These are phyloP conservation scores for Myiagra hebetior DNA, from an alignment of 2,113 vertebrate species.

Conservation along the genomic window DNA sequence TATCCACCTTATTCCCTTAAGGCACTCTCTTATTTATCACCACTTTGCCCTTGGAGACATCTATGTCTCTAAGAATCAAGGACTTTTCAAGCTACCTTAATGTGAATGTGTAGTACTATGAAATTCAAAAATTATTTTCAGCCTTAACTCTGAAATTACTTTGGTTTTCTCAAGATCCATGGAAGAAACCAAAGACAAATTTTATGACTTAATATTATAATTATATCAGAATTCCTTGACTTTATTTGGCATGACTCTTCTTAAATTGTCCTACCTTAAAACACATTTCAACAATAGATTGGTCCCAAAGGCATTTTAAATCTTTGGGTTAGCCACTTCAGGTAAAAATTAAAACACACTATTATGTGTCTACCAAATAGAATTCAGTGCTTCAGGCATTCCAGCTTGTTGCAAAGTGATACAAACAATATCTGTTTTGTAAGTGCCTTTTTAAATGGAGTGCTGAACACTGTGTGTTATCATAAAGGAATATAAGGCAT, in stretches of 20 bases:
- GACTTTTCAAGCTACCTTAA: neutral
- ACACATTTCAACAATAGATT: slow-evolving; percentile 49
- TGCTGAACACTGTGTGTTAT: neutral
- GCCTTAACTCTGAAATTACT: neutral
- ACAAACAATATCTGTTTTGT: slow-evolving; percentile 54
- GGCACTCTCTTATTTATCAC: neutral
- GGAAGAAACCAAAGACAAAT: neutral
- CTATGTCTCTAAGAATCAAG: neutral
- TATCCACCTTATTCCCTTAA: neutral
- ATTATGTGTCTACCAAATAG: slow-evolving; percentile 57
- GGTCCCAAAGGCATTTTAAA: slow-evolving; percentile 52
- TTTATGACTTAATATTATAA: slow-evolving; percentile 12
- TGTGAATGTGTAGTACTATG: neutral
- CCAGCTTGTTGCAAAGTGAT: slow-evolving; percentile 29
- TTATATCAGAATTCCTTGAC: neutral
- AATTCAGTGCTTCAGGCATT: slow-evolving; percentile 62
- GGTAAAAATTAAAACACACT: slow-evolving; percentile 61
- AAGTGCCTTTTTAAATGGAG: slow-evolving; percentile 43
- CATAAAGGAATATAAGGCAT: slow-evolving; percentile 18
- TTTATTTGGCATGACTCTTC: slow-evolving; percentile 1
- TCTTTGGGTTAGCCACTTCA: slow-evolving; percentile 31
- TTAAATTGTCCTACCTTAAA: slow-evolving; percentile 29
- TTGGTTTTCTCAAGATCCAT: neutral
- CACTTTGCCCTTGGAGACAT: neutral
- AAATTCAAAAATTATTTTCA: neutral